These are phyloP conservation scores for Pseudococcus longispinus DNA, from an alignment of 2,888 invertebrate species.

Conservation along the genomic window DNA sequence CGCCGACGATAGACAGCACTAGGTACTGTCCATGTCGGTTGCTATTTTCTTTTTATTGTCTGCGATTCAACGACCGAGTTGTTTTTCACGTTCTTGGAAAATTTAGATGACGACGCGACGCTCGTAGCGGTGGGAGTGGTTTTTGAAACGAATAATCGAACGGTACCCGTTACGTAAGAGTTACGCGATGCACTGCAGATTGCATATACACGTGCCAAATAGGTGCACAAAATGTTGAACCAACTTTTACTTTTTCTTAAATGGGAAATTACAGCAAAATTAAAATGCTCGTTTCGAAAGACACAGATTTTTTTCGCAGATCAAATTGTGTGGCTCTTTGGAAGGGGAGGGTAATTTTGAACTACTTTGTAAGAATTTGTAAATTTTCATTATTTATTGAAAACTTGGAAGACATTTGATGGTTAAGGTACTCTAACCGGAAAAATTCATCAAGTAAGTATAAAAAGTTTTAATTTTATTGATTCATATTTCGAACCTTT, in stretches of 20 bases:
- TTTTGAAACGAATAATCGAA: background rate
- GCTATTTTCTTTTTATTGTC: slow-evolving; percentile 26
- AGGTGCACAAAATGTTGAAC: background rate
- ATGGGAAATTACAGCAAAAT: background rate
- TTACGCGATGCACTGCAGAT: background rate
- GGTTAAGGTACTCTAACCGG: too few relatives aligned
- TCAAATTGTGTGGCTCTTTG: too few relatives aligned
- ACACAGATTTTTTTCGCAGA: too few relatives aligned
- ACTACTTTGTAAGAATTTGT: too few relatives aligned
- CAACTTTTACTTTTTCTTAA: background rate
- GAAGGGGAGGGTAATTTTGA: too few relatives aligned
- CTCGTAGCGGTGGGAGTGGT: background rate
- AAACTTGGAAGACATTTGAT: too few relatives aligned
- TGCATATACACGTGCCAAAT: background rate
- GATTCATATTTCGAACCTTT: too few relatives aligned
- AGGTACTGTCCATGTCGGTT: background rate
- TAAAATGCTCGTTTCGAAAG: too few relatives aligned
- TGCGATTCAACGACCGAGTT: slow-evolving; percentile 7
- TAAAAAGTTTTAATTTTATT: too few relatives aligned
- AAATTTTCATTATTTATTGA: too few relatives aligned
- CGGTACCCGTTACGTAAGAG: background rate
- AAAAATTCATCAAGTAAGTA: too few relatives aligned
- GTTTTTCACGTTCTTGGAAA: slow-evolving; percentile 20
- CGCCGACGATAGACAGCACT: background rate
- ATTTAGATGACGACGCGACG: background rate